Percentiles rank a stretch among this genome's conserved stretches.
Conservation (phyloP, 2,888 invertebrate genomes). For the Epirrhoe alternata region DNA sequence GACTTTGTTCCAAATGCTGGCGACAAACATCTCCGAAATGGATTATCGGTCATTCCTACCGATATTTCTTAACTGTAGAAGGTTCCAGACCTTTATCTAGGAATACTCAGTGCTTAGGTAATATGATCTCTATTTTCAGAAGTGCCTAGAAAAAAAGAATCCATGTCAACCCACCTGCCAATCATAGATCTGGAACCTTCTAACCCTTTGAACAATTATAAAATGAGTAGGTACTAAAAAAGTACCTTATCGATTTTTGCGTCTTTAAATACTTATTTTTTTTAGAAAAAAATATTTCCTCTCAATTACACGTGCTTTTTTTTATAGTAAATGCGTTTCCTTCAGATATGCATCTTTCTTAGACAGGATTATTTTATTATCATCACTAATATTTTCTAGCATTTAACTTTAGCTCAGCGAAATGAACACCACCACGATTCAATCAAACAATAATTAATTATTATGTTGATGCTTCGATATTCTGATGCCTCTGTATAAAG, state of each 20-base stretch:
- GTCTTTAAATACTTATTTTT: too few species aligned
- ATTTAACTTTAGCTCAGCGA: not conserved
- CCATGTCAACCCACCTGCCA: too few species aligned
- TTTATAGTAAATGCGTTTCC: too few species aligned
- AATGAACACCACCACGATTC: not conserved
- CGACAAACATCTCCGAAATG: conserved; percentile 63
- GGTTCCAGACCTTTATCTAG: not conserved
- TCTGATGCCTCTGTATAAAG: not conserved
- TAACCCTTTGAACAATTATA: too few species aligned
- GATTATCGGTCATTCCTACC: conserved; percentile 56
- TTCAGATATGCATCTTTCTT: not conserved
- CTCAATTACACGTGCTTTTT: too few species aligned
- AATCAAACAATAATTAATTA: not conserved
- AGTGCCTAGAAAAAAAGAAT: not conserved
- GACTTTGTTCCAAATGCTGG: conserved; percentile 72
- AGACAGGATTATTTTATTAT: not conserved
- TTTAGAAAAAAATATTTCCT: not conserved
- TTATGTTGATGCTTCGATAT: not conserved
- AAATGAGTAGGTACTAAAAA: too few species aligned
- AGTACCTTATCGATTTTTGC: too few species aligned
- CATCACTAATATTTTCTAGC: too few species aligned
- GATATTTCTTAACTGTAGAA: conserved; percentile 58
- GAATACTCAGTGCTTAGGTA: too few species aligned
- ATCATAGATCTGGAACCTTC: too few species aligned
- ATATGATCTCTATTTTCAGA: too few species aligned